Evolutionary conservation across 2,113 vertebrate species (phyloP).

Genomic region (Erythrolamprus reginae): DNA sequence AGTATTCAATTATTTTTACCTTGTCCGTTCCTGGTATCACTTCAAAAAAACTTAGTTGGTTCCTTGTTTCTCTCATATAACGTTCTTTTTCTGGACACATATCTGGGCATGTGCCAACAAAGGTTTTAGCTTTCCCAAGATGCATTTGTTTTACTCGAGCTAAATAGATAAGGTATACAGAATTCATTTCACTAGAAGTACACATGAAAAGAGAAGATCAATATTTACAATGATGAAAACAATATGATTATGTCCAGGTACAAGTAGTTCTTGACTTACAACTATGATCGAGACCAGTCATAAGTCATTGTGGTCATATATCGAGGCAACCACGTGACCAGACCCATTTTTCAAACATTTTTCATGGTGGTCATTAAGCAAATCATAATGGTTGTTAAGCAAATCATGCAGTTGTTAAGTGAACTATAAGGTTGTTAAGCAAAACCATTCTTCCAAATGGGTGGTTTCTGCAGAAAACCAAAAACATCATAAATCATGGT

Average conservation of each 20-base stretch:
- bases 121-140: constrained; percentile 84
- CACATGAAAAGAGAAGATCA: not conserved
- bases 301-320: not conserved
- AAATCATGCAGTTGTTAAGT: not conserved
- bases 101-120: constrained; percentile 92
- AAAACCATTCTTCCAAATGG: not conserved
- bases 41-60: constrained; percentile 90
- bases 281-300: not conserved
- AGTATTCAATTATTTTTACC: constrained; percentile 61
- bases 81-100: constrained; percentile 99
- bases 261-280: not conserved
- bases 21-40: constrained; percentile 83
- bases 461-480: not conserved
- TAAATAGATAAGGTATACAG: constrained; percentile 46
- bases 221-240: not conserved
- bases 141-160: constrained; percentile 87
- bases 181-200: not conserved
- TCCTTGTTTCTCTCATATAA: constrained; percentile 95
- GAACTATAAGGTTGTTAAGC: not conserved
- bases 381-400: not conserved
- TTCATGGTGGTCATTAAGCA: not conserved
- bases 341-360: not conserved
- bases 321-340: not conserved
- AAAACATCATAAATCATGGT: not conserved
- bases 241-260: not conserved